Evolutionary conservation across 2,797 vertebrate species (phyloP).

Genomic region (Dermochelys coriacea): DNA sequence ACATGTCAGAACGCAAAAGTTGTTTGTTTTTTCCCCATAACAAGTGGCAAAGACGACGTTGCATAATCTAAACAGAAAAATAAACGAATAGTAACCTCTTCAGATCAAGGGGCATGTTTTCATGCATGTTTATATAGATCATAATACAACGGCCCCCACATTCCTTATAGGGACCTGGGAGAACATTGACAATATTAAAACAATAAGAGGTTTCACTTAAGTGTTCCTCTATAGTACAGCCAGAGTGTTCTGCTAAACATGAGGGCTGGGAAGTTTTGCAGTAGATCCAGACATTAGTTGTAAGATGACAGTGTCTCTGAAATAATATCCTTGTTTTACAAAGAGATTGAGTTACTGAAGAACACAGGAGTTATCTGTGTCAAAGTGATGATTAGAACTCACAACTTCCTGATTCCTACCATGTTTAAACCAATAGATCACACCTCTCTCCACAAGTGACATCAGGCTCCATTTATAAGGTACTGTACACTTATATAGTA

Average conservation of each 20-base stretch:
- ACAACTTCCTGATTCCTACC: neutral
- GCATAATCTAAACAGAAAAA: neutral
- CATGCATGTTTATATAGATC: neutral
- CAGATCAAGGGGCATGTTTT: neutral
- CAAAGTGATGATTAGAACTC: neutral
- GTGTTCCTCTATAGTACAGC: neutral
- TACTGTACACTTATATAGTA: neutral
- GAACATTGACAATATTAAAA: neutral
- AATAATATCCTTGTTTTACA: neutral
- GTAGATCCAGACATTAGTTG: neutral
- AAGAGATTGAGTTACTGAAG: neutral
- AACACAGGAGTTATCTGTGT: neutral
- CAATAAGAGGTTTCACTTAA: neutral
- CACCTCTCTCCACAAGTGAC: neutral
- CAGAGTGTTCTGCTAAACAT: neutral
- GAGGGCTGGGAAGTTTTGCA: neutral
- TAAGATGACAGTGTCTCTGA: neutral
- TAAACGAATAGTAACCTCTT: no score
- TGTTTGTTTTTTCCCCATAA: neutral
- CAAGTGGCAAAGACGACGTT: neutral
- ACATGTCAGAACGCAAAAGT: neutral
- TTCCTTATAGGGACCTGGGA: neutral
- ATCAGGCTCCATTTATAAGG: neutral
- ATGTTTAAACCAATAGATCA: neutral
- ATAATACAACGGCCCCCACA: neutral